These are phyloP conservation scores for Aculops lycopersici DNA, from an alignment of 1,140 invertebrate genomes.

Conservation along the genomic window DNA sequence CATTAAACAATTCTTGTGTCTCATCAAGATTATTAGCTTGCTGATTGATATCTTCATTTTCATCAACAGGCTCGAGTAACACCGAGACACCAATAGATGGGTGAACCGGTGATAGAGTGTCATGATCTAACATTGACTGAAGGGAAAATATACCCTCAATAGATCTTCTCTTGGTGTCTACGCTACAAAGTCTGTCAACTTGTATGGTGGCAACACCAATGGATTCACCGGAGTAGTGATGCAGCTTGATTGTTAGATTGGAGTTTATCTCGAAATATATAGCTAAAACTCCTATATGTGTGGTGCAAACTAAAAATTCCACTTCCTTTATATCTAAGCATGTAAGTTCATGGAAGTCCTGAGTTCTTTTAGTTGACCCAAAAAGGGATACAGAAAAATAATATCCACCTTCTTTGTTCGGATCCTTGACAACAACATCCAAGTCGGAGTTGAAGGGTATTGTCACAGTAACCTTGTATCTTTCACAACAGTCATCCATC, in stretches of 20 bases:
- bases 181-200: not conserved
- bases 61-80: constrained; percentile 6
- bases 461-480: constrained; percentile 1
- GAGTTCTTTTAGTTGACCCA: constrained; percentile 19
- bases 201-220: constrained; percentile 3
- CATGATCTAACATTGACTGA: constrained; percentile 1
- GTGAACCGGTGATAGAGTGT: not conserved
- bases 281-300: constrained; percentile 14
- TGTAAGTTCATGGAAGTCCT: constrained; percentile 17
- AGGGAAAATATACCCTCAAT: not conserved
- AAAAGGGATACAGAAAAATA: constrained; percentile 20
- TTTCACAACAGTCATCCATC: not conserved
- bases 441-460: constrained; percentile 1
- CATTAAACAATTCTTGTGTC: not conserved
- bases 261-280: constrained; percentile 16
- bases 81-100: not conserved
- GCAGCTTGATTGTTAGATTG: constrained; percentile 15
- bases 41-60: constrained; percentile 1
- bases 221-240: not conserved
- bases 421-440: not conserved
- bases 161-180: not conserved
- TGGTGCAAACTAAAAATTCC: constrained; percentile 16
- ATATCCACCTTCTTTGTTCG: constrained; percentile 10
- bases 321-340: constrained; percentile 17
- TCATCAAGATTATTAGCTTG: constrained; percentile 2